Evolutionary conservation across 2,797 vertebrate genomes (phyloP).

Genomic region (Sandelia bainsii): DNA sequence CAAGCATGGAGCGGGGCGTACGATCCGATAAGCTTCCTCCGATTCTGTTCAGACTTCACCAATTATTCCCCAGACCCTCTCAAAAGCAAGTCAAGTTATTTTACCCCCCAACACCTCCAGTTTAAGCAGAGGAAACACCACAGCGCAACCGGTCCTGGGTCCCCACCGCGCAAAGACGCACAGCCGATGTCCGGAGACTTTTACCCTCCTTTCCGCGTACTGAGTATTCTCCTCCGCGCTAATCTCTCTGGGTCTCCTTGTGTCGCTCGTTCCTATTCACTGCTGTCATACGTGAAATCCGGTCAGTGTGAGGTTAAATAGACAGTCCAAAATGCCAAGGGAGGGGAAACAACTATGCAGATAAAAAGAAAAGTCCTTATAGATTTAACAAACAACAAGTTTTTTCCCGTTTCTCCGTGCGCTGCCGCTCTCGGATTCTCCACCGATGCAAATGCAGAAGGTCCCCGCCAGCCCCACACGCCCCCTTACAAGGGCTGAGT

Average conservation of each 20-base stretch:
- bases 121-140: not conserved
- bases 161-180: constrained; percentile 66
- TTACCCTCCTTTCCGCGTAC: constrained; percentile 53
- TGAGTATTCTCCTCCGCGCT: constrained; percentile 47
- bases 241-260: constrained; percentile 24
- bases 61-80: constrained; percentile 21
- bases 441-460: constrained; percentile 62
- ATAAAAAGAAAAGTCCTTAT: constrained; percentile 43
- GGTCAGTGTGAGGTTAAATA: constrained; percentile 5
- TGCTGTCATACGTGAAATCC: constrained; percentile 46
- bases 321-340: constrained; percentile 33
- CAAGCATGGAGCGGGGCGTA: constrained; percentile 53
- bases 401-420: constrained; percentile 52
- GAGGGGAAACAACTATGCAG: not conserved
- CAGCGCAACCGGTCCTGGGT: constrained; percentile 10
- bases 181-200: constrained; percentile 53
- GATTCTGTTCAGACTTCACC: constrained; percentile 22
- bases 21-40: constrained; percentile 43
- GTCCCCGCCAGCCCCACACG: constrained; percentile 70
- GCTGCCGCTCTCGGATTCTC: constrained; percentile 56
- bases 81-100: constrained; percentile 24
- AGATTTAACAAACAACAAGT: constrained; percentile 54
- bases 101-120: not conserved
- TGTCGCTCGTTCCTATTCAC: constrained; percentile 42
- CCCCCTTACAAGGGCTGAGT: constrained; percentile 73